Evolutionary conservation across 1,140 invertebrate genomes (phyloP).

Genomic region (Manduca sexta): DNA sequence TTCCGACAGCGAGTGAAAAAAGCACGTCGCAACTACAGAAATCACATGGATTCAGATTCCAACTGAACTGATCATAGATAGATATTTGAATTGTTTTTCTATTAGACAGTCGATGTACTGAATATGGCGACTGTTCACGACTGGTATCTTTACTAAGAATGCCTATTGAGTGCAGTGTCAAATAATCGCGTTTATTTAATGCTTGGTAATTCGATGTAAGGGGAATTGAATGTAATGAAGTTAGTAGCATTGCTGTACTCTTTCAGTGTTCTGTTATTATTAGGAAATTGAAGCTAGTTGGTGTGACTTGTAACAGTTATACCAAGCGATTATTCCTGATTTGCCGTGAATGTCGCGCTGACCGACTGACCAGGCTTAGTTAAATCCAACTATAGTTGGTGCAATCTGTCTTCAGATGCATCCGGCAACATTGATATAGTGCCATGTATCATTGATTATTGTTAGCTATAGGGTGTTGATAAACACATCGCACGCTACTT

Average conservation of each 20-base stretch:
- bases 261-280: no score
- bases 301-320: no score
- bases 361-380: no score
- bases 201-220: no score
- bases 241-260: no score
- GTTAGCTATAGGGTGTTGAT: no score
- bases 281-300: no score
- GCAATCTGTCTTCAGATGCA: neutral
- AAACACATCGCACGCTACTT: no score
- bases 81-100: neutral
- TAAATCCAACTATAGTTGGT: neutral
- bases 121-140: neutral
- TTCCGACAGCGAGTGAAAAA: conserved; percentile 73
- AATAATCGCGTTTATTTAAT: no score
- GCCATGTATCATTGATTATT: neutral
- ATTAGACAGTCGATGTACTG: neutral
- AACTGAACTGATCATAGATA: conserved; percentile 52
- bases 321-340: no score
- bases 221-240: no score
- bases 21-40: conserved; percentile 71
- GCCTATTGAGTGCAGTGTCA: neutral
- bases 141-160: neutral
- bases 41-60: conserved; percentile 75
- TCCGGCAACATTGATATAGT: neutral
- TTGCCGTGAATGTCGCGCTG: no score